Percentiles rank a stretch among this genome's conserved stretches.
Conservation (phyloP, 1,140 invertebrate species). For the Caenorhabditis inopinata region DNA sequence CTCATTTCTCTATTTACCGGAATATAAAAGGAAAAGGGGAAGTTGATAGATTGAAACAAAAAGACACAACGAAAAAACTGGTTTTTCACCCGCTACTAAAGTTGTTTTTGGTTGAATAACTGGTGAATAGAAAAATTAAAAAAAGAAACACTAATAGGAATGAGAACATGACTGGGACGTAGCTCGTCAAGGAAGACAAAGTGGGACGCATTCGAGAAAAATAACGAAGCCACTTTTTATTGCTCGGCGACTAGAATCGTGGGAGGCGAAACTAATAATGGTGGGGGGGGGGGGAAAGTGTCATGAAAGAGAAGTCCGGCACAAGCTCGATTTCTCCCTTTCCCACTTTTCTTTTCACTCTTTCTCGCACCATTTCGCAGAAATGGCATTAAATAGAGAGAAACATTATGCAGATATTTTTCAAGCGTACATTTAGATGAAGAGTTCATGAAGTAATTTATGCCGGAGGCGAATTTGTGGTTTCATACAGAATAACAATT, state of each 20-base stretch:
- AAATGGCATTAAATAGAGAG: constrained; percentile 30
- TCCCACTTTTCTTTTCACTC: not conserved
- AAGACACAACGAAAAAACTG: not conserved
- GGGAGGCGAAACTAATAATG: constrained; percentile 33
- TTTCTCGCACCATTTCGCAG: not conserved
- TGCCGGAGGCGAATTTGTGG: not conserved
- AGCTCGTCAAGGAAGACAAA: constrained; percentile 10
- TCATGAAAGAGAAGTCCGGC: not conserved
- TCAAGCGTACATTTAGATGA: too few relatives aligned
- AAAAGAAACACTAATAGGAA: too few relatives aligned
- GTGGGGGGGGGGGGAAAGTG: not conserved
- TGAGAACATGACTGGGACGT: too few relatives aligned
- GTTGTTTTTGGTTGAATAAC: not conserved
- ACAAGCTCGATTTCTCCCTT: not conserved
- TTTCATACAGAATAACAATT: too few relatives aligned
- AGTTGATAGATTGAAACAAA: not conserved
- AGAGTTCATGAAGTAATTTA: not conserved
- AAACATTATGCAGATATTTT: not conserved
- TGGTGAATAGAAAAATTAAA: not conserved
- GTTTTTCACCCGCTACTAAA: not conserved
- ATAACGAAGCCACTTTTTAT: constrained; percentile 34
- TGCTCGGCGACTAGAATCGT: constrained; percentile 16
- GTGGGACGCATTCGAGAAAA: constrained; percentile 27
- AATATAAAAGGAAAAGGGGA: not conserved
- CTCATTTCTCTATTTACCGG: too few relatives aligned